Base-by-base conservation (phyloP, 1,140 invertebrate genomes). In the Drosophila sulfurigaster region DNA sequence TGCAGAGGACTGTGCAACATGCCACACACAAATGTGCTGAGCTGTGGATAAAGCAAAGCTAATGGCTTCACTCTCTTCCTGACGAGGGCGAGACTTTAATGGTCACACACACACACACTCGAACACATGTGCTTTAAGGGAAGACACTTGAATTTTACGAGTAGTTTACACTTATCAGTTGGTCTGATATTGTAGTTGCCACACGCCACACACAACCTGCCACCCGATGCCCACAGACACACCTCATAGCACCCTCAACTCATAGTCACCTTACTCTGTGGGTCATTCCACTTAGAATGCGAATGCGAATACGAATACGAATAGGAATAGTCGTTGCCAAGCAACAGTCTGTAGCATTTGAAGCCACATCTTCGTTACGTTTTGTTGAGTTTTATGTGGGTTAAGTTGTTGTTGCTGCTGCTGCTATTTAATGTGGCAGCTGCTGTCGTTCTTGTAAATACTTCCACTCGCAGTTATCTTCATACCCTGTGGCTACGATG, bases 81-180 rank as follows among this genome's bases (percentile, higher is more conserved):
- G 79, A 51, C 10, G 35, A 32, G 52, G 48, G 60, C 38, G 57
- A 45, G 49, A 56, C 57, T 48, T 59, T 46, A 70, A 75, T 35
- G 5, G 11, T 51, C 15, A 45, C 38, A 46, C 32, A 54, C 58
- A 38, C 75, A 41, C 30, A 58, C 66, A 41, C 41, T 48, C 46
- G 52, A 56, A 60, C 49, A 59, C 38, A 25, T 5, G 10, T 51
- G 16, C 15, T n/a, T 43, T 57, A 49, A 64, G 45, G 51, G 28
- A n/a, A 70, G 75, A 77, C 79, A 81, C 81, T 83, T 83, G 73
- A 66, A 74, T 85, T 82, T 60, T 25, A 66, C 60, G 67, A 70
- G 58, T 71, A 70, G 58, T 60, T 51, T 43, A 56, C 54, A 72
- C 69, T 72, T 69, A 80, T 86, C 82, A 79, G 67, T 64, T 49